phyloP scores from a whole-genome alignment of 1,140 invertebrate species.

The Pachypeltis micranthus region DNA sequence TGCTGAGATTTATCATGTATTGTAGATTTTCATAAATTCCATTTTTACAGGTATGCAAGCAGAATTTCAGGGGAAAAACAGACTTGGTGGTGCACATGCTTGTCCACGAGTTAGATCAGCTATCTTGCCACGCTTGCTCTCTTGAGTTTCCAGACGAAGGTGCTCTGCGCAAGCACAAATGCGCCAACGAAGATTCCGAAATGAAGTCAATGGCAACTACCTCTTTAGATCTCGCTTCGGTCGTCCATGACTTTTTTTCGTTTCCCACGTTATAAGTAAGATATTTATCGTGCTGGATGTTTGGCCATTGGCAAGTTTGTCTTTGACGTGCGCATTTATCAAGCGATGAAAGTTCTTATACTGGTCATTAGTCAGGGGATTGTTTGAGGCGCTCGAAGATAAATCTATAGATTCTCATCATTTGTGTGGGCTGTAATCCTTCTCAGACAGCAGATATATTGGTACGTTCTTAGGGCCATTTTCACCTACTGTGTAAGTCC shows the following conservation, averaged over 20 bases:
- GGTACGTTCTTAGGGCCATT: no score
- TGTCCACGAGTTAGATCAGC: background rate
- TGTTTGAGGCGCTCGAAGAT: no score
- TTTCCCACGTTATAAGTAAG: conserved; percentile 6
- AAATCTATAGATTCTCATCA: no score
- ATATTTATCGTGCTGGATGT: no score
- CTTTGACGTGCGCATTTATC: no score
- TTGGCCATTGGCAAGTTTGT: no score
- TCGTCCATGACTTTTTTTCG: conserved; percentile 13
- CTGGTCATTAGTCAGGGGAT: no score
- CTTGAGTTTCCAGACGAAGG: conserved; percentile 4
- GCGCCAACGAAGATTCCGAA: background rate
- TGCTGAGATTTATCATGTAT: no score
- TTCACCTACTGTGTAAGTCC: no score
- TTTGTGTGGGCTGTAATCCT: no score
- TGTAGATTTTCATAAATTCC: background rate
- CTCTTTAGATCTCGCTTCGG: background rate
- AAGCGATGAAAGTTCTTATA: no score
- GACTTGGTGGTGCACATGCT: conserved; percentile 12
- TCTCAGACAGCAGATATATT: no score
- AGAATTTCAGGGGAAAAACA: background rate
- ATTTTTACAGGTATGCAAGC: conserved; percentile 12
- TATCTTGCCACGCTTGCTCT: conserved; percentile 8
- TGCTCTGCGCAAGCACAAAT: conserved; percentile 7
- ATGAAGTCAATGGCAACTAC: background rate